phyloP scores from a whole-genome alignment of 2,888 invertebrate genomes.

The Dexiosoma caninum region DNA sequence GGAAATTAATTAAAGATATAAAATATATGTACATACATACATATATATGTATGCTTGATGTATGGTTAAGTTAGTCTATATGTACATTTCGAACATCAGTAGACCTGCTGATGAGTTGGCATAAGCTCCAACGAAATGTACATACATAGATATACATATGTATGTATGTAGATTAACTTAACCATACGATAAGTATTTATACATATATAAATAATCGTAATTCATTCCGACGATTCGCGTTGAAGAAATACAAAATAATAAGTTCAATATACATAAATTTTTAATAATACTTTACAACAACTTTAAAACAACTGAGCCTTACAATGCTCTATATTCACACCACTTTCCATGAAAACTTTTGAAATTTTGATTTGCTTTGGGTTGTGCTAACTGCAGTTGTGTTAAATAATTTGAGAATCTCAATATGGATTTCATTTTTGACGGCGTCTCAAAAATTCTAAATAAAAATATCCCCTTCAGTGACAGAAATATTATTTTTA shows the following conservation, averaged over 20 bases:
- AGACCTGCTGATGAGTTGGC: no score
- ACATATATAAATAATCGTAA: no score
- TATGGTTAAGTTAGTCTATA: no score
- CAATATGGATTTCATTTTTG: slow-evolving; percentile 32
- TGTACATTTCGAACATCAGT: no score
- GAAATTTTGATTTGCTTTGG: background rate
- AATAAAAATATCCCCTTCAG: background rate
- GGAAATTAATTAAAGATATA: slow-evolving; percentile 25
- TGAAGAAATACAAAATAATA: no score
- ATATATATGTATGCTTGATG: background rate
- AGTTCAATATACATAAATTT: no score
- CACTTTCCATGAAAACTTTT: slow-evolving; percentile 22
- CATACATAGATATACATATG: no score
- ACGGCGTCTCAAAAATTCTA: background rate
- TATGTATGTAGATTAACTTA: no score
- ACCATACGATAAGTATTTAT: no score
- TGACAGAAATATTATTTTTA: background rate
- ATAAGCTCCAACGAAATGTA: no score
- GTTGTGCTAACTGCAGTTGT: slow-evolving; percentile 6
- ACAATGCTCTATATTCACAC: slow-evolving; percentile 19
- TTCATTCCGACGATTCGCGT: no score
- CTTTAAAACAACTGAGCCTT: slow-evolving; percentile 5
- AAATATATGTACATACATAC: background rate
- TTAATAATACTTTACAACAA: background rate
- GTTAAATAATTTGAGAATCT: slow-evolving; percentile 55